Conservation (phyloP, 2,797 vertebrate genomes). For the Ara ararauna region DNA sequence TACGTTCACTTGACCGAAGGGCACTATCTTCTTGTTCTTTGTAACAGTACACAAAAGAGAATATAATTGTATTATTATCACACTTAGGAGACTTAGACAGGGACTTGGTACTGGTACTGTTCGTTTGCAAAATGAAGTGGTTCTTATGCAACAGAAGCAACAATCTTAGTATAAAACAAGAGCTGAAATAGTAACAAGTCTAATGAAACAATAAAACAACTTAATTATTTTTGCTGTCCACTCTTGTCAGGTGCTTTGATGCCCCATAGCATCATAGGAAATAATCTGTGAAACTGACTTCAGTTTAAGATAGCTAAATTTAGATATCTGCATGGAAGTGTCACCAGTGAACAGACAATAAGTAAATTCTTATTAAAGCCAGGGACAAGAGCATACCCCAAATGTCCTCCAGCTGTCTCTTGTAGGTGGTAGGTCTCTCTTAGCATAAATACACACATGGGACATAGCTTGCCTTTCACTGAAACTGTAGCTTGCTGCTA, state of each 20-base stretch:
- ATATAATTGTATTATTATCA: neutral
- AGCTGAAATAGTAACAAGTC: neutral
- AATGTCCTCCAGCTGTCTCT: neutral
- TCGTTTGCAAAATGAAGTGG: neutral
- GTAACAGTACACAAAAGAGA: neutral
- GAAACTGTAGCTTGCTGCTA: neutral
- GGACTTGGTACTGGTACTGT: neutral
- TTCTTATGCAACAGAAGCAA: neutral
- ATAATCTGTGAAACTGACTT: neutral
- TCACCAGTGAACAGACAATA: neutral
- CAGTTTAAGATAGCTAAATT: neutral
- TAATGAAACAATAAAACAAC: neutral
- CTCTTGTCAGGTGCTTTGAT: neutral
- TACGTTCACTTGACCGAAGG: neutral
- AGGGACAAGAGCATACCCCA: rapidly evolving
- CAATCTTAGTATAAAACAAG: neutral
- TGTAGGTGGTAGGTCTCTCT: neutral
- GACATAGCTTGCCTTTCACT: neutral
- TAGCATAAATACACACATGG: rapidly evolving
- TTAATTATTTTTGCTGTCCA: neutral
- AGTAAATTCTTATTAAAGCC: neutral
- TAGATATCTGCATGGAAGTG: neutral
- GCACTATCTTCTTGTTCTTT: neutral
- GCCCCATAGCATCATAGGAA: neutral
- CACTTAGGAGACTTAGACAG: neutral